Conservation (phyloP, 2,888 invertebrate genomes). For the Ornithoptera alexandrae region DNA sequence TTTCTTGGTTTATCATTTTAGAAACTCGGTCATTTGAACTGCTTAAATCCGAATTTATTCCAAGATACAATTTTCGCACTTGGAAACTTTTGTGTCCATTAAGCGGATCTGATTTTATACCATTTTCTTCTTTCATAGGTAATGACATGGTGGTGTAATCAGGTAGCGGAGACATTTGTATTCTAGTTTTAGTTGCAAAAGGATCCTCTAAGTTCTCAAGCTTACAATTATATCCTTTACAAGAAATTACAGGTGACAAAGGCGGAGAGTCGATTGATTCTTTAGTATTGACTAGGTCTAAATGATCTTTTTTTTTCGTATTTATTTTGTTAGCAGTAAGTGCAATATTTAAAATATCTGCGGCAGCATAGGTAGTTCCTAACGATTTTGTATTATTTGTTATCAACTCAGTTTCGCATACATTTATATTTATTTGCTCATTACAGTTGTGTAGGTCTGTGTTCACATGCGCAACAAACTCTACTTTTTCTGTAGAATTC, state of each 20-base stretch:
- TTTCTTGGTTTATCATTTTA: not conserved
- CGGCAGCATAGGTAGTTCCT: no score
- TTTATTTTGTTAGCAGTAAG: no score
- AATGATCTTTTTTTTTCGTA: no score
- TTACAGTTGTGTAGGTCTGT: no score
- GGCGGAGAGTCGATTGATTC: conserved; percentile 44
- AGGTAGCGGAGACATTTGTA: conserved; percentile 55
- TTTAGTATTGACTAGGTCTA: conserved; percentile 31
- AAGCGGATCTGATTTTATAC: conserved; percentile 30
- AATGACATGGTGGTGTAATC: conserved; percentile 29
- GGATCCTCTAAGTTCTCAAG: conserved; percentile 69
- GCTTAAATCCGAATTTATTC: conserved; percentile 44
- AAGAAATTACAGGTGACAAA: conserved; percentile 55
- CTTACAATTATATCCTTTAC: conserved; percentile 66
- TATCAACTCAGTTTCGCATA: no score
- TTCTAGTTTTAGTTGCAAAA: conserved; percentile 64
- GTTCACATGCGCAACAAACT: no score
- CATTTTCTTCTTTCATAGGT: conserved; percentile 27
- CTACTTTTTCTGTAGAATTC: no score
- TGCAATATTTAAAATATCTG: no score
- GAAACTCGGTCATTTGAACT: not conserved
- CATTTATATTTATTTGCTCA: no score
- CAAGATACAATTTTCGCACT: conserved; percentile 53
- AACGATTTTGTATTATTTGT: no score
- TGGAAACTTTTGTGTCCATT: conserved; percentile 37